A percentile compares a stretch with the other conserved stretches of the same genome.
These are phyloP conservation scores for Sycophila texana DNA, from an alignment of 2,888 invertebrate species.

Conservation along the genomic window DNA sequence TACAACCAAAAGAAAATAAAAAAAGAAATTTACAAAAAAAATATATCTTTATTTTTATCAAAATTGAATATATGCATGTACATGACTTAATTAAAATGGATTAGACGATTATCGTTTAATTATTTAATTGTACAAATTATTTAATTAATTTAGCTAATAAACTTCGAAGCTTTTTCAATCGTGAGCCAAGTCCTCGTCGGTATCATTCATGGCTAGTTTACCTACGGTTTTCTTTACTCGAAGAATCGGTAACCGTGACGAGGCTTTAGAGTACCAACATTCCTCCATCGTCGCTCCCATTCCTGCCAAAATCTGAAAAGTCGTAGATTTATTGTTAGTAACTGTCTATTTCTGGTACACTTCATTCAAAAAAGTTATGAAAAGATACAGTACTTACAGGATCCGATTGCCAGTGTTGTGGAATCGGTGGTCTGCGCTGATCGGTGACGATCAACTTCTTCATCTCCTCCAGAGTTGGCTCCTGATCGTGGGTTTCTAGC, in stretches of 20 bases:
- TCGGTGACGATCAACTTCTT: slow-evolving; percentile 92
- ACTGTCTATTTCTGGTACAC: background rate
- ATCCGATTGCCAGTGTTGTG: slow-evolving; percentile 88
- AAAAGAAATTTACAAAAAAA: no score
- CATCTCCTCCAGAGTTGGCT: slow-evolving; percentile 95
- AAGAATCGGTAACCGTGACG: slow-evolving; percentile 88
- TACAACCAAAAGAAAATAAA: no score
- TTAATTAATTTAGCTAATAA: no score
- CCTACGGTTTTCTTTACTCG: slow-evolving; percentile 91
- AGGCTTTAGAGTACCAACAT: slow-evolving; percentile 93
- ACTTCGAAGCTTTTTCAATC: no score
- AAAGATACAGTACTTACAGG: slow-evolving; percentile 76
- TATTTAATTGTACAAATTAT: no score
- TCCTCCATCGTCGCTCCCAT: slow-evolving; percentile 90
- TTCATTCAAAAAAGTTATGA: no score
- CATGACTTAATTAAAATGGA: no score
- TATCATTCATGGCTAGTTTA: slow-evolving; percentile 85
- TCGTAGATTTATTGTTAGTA: slow-evolving; percentile 43
- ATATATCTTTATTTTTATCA: no score
- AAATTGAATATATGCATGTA: no score
- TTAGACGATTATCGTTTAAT: no score
- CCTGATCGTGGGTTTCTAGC: slow-evolving; percentile 82
- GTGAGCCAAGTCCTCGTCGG: slow-evolving; percentile 78
- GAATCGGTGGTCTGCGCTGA: slow-evolving; percentile 88
- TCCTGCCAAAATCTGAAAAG: slow-evolving; percentile 84